Percentiles rank a stretch among this genome's conserved stretches.
Conservation (phyloP, 35 echinoderm and acorn worm species). For the Ptychodera flava region DNA sequence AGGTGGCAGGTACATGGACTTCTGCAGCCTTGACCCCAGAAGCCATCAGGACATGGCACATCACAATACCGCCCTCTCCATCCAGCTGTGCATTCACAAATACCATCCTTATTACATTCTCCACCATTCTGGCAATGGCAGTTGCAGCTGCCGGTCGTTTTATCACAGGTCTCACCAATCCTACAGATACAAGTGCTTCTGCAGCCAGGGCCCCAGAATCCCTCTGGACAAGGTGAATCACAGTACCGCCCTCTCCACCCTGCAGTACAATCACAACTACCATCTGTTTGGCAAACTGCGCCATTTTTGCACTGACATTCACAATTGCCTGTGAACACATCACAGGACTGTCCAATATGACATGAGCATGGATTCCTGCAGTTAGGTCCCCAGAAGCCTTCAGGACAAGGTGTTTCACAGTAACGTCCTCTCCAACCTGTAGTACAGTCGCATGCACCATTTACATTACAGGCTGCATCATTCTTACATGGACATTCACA, state of each 20-base stretch:
- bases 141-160: slow-evolving; percentile 27
- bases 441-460: slow-evolving; percentile 50
- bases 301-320: no score
- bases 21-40: not conserved
- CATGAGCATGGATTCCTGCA: slow-evolving; percentile 42
- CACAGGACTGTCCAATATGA: slow-evolving; percentile 40
- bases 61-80: slow-evolving; percentile 63
- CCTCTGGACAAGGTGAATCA: slow-evolving; percentile 44
- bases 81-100: slow-evolving; percentile 59
- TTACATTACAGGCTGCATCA: slow-evolving; percentile 9
- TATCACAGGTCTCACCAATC: slow-evolving; percentile 42
- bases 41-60: slow-evolving; percentile 24
- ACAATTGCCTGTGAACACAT: slow-evolving; percentile 34
- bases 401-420: slow-evolving; percentile 50
- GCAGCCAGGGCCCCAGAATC: slow-evolving; percentile 66
- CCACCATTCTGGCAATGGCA: slow-evolving; percentile 74
- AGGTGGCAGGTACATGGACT: slow-evolving; percentile 17
- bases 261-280: no score
- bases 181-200: slow-evolving; percentile 30
- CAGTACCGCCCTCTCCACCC: slow-evolving; percentile 38
- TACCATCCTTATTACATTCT: slow-evolving; percentile 42
- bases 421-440: slow-evolving; percentile 62
- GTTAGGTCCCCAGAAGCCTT: slow-evolving; percentile 42
- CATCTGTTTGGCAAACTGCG: no score
- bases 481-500: not conserved